These are phyloP conservation scores for Anolis carolinensis DNA, from an alignment of 2,113 vertebrate species.

Conservation along the genomic window DNA sequence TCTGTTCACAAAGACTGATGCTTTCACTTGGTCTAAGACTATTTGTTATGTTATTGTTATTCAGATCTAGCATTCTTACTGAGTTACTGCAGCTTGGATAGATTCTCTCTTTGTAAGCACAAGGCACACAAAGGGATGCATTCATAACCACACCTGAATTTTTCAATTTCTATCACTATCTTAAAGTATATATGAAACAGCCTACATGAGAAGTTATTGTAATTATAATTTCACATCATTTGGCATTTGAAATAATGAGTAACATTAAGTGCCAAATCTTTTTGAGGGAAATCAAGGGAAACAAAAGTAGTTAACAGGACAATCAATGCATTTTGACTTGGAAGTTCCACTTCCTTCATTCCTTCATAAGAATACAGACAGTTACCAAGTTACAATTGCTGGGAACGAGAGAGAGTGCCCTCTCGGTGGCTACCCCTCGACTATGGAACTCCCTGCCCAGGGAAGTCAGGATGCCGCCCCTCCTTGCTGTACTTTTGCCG, in stretches of 20 bases:
- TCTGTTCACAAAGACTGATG: neutral
- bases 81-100: too few species aligned
- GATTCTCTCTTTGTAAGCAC: too few species aligned
- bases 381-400: too few species aligned
- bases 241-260: too few species aligned
- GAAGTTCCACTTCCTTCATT: neutral
- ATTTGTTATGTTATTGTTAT: neutral
- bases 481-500: too few species aligned
- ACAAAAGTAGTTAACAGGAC: neutral
- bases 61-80: neutral
- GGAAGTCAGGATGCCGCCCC: too few species aligned
- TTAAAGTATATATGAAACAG: neutral
- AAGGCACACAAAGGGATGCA: too few species aligned
- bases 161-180: neutral
- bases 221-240: conserved; percentile 41
- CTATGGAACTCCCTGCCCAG: too few species aligned
- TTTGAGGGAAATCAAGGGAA: conserved; percentile 20
- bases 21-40: neutral
- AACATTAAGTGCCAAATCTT: conserved; percentile 36
- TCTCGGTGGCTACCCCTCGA: too few species aligned
- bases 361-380: too few species aligned
- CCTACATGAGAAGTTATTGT: conserved; percentile 30
- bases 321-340: neutral
- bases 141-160: conserved; percentile 18
- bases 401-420: too few species aligned